These are phyloP conservation scores for Zingel zingel DNA, from an alignment of 2,113 vertebrate genomes.

Conservation along the genomic window DNA sequence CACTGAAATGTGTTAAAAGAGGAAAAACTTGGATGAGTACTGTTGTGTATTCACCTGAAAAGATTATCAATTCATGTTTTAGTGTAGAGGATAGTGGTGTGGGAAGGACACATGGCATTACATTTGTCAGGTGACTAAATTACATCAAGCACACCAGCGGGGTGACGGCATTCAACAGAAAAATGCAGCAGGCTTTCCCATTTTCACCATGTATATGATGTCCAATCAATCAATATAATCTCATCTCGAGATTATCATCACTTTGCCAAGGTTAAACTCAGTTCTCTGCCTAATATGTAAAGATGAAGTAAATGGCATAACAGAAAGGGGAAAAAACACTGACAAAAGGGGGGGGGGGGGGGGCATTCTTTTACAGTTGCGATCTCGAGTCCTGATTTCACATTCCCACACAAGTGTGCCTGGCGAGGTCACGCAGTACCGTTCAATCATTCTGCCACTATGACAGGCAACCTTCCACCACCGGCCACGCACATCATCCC, in stretches of 20 bases:
- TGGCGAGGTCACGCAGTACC: constrained; percentile 66
- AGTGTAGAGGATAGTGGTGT: constrained; percentile 41
- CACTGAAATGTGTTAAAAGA: constrained; percentile 55
- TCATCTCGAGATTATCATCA: constrained; percentile 61
- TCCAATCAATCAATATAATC: constrained; percentile 77
- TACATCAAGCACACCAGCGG: constrained; percentile 46
- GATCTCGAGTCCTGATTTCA: constrained; percentile 58
- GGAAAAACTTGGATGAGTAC: constrained; percentile 19
- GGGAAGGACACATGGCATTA: constrained; percentile 55
- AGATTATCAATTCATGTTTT: constrained; percentile 76
- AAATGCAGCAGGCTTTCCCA: constrained; percentile 60
- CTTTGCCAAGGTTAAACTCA: constrained; percentile 70
- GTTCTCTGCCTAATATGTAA: constrained; percentile 46
- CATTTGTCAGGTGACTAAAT: constrained; percentile 70
- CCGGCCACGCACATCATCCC: constrained; percentile 66
- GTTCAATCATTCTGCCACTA: constrained; percentile 77
- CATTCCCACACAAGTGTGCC: constrained; percentile 63
- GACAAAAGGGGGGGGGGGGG: background rate
- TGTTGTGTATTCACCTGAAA: constrained; percentile 61
- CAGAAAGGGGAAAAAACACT: background rate
- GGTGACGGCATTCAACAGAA: constrained; percentile 50
- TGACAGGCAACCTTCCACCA: constrained; percentile 72
- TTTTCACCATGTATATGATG: constrained; percentile 77
- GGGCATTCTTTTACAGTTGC: constrained; percentile 35
- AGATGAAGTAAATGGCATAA: constrained; percentile 55